Evolutionary conservation across 2,113 vertebrate genomes (phyloP).

Genomic region (Sebastes schlegelii): DNA sequence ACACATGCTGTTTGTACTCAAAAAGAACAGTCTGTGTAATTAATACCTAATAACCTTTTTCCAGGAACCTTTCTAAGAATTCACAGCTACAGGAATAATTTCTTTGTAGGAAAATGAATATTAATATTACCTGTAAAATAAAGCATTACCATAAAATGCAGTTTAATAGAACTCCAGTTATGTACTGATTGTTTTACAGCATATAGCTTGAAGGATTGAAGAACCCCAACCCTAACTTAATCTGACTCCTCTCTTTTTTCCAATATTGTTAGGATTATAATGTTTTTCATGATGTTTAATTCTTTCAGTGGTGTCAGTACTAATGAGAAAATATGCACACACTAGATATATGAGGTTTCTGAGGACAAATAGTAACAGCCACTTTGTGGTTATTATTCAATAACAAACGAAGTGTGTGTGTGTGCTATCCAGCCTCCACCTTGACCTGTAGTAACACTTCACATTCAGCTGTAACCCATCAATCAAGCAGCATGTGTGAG

Average conservation of each 20-base stretch:
- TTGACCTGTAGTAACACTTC: conserved; percentile 1
- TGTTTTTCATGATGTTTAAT: too few relatives aligned
- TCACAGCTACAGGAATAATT: background rate
- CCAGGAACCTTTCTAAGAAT: background rate
- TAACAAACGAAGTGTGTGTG: background rate
- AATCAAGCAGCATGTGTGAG: conserved; percentile 22
- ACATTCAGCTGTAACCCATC: conserved; percentile 10
- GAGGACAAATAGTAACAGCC: background rate
- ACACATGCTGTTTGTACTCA: background rate
- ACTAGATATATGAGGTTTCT: background rate
- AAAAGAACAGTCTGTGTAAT: background rate
- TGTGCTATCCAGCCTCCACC: background rate
- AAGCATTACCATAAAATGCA: background rate
- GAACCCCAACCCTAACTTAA: too few relatives aligned
- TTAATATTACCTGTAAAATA: background rate
- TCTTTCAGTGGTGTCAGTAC: background rate
- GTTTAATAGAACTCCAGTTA: background rate
- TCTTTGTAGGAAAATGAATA: background rate
- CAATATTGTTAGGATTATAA: too few relatives aligned
- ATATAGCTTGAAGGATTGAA: background rate
- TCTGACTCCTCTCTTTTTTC: too few relatives aligned
- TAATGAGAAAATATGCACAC: background rate
- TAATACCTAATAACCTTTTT: background rate
- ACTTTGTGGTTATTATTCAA: background rate
- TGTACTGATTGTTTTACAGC: background rate